Evolutionary conservation across 2,797 vertebrate species (phyloP).

Genomic region (Propithecus deckenii): DNA sequence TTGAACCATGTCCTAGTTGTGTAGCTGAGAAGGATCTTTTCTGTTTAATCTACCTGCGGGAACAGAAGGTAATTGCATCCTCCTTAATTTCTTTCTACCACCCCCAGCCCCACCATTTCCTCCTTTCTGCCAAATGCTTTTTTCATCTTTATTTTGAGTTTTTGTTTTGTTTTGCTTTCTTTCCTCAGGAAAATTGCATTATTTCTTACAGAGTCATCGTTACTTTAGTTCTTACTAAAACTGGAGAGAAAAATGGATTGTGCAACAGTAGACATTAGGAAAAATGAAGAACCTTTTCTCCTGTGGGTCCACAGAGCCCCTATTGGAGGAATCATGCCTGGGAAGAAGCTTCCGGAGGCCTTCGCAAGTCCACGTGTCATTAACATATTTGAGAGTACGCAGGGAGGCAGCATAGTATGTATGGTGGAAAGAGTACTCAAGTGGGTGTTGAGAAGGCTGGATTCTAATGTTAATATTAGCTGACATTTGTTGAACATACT

Average conservation of each 20-base stretch:
- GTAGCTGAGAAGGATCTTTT: neutral
- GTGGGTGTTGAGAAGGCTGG: neutral
- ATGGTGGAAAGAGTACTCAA: neutral
- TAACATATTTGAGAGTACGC: neutral
- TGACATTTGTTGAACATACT: neutral
- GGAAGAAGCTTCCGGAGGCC: neutral
- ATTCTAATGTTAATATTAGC: neutral
- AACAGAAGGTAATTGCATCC: neutral
- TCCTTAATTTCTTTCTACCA: slow-evolving; percentile 5
- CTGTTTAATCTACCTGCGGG: neutral
- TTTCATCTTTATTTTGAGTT: neutral
- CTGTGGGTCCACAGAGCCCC: neutral
- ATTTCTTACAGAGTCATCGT: neutral
- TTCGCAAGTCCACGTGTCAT: neutral
- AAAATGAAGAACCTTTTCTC: neutral
- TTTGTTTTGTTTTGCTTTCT: neutral
- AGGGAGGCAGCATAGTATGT: neutral
- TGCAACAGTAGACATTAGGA: neutral
- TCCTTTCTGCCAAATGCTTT: neutral
- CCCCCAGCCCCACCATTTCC: neutral
- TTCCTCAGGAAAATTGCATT: neutral
- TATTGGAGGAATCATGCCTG: neutral
- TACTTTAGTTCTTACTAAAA: slow-evolving; percentile 31
- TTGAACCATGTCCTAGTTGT: neutral
- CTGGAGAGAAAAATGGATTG: neutral